These are phyloP conservation scores for Halictus rubicundus DNA, from an alignment of 1,140 invertebrate species.

Conservation along the genomic window DNA sequence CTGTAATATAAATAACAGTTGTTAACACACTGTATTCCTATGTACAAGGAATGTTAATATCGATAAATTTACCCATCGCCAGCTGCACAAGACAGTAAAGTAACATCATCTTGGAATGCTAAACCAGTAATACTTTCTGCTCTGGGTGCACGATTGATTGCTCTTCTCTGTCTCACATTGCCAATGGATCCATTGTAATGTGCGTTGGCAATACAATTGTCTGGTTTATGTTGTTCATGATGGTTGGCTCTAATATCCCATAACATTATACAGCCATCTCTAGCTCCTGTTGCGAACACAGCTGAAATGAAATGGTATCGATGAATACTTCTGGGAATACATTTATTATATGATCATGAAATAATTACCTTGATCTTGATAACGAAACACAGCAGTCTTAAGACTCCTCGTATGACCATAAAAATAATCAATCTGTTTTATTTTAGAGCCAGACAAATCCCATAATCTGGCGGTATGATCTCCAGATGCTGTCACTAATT, in stretches of 20 bases:
- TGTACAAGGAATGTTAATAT: not conserved
- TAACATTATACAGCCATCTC: constrained; percentile 91
- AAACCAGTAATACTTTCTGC: constrained; percentile 88
- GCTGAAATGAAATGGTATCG: constrained; percentile 73
- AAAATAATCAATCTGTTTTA: constrained; percentile 83
- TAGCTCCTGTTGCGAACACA: constrained; percentile 91
- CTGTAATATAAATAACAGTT: constrained; percentile 65
- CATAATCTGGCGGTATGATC: constrained; percentile 90
- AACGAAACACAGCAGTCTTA: constrained; percentile 87
- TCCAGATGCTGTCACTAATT: constrained; percentile 91
- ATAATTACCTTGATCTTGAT: constrained; percentile 81
- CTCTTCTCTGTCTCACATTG: constrained; percentile 79
- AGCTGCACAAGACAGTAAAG: constrained; percentile 89
- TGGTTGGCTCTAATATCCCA: constrained; percentile 88
- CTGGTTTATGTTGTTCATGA: constrained; percentile 80
- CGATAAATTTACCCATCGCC: constrained; percentile 85
- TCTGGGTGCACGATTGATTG: constrained; percentile 62
- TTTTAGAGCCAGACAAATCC: constrained; percentile 82
- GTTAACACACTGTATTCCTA: not conserved
- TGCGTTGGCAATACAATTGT: constrained; percentile 84
- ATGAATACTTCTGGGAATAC: no score
- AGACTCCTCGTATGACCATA: constrained; percentile 89
- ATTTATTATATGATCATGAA: no score
- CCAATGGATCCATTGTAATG: constrained; percentile 80
- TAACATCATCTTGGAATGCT: constrained; percentile 88